Base-by-base conservation (phyloP, 2,797 vertebrate species). In the Hirundo rustica region DNA sequence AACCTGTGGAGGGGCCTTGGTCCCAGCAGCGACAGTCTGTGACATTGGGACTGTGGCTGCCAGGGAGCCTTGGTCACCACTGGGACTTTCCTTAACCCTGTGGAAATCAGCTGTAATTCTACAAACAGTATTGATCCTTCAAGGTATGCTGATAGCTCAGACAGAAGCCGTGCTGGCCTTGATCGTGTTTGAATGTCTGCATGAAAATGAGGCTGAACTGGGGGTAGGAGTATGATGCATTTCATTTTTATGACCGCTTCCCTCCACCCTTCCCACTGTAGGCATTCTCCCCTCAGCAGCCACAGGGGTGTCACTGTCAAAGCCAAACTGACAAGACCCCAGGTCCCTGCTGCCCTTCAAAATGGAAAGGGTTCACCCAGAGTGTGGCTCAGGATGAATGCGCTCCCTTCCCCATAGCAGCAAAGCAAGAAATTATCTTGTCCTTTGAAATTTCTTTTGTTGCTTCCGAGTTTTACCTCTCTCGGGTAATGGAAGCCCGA, bases 1-100 rank as follows among this genome's bases (percentile, higher is more conserved):
- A 2, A 1, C 11, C 45, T 22, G 29, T 30, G 65, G 11, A 21
- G 45, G 27, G 5, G 1, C 8, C 7, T 29, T 10, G 3, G 25
- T 65, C 25, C 7, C 30, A 77, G 38, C 13, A 32, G 45, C 26
- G 64, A 30, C 4, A 64, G 4, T 26, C 11, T 73, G 29, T 25
- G 68, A 14, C 45, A 8, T 0, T 42, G 40, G 26, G 15, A 72
- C 4, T 15, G 40, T 53, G 66, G 9, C 51, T 65, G 30, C 21
- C 58, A 11, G 11, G 38, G 3, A 30, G 5, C 1, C 38, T 45
- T 19, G 25, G 6, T 21, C 3, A 0, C 25, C 25, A 12, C 20
- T 13, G 45, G 20, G 12, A 23, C 45, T 30, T 71, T 65, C 40
- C 45, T 27, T 42, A 53, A 42, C 2, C 3, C 36, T 53, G 16